A percentile compares a stretch with the other conserved stretches of the same genome.
phyloP scores from a whole-genome alignment of 2,797 vertebrate genomes.

The Chelonia mydas region DNA sequence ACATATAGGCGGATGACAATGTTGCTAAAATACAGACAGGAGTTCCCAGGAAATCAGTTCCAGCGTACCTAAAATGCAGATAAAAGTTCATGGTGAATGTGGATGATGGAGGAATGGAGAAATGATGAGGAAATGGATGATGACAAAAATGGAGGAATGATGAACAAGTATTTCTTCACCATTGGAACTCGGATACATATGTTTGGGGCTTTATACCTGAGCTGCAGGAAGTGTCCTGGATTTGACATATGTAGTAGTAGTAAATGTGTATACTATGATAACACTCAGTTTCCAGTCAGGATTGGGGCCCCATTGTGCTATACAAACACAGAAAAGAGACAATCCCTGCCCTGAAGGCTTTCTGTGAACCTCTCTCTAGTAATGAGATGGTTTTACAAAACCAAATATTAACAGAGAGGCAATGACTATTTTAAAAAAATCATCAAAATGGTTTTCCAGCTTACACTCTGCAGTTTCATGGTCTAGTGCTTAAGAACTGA shows the following conservation, averaged over 20 bases:
- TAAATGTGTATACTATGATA: not conserved
- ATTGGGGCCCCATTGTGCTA: not conserved
- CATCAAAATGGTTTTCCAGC: conserved; percentile 17
- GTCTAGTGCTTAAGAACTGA: not conserved
- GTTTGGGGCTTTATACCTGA: not conserved
- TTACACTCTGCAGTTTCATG: conserved; percentile 16
- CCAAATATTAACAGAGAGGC: not conserved
- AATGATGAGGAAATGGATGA: no score
- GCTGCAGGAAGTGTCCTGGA: not conserved
- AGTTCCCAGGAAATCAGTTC: not conserved
- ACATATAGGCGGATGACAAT: not conserved
- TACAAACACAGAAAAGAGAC: not conserved
- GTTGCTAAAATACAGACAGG: not conserved
- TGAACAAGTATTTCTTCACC: not conserved
- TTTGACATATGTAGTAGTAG: not conserved
- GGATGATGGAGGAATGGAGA: not conserved
- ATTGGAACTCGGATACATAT: not conserved
- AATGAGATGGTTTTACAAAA: not conserved
- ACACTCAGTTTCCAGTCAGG: not conserved
- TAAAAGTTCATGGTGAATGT: not conserved
- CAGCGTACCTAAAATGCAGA: not conserved
- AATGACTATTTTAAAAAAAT: not conserved
- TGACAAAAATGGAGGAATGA: not conserved
- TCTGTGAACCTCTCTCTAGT: not conserved
- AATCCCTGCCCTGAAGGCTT: not conserved